Percentiles rank a stretch among this genome's conserved stretches.
Evolutionary conservation across 2,113 vertebrate genomes (phyloP).

Genomic region (Rhineura floridana): DNA sequence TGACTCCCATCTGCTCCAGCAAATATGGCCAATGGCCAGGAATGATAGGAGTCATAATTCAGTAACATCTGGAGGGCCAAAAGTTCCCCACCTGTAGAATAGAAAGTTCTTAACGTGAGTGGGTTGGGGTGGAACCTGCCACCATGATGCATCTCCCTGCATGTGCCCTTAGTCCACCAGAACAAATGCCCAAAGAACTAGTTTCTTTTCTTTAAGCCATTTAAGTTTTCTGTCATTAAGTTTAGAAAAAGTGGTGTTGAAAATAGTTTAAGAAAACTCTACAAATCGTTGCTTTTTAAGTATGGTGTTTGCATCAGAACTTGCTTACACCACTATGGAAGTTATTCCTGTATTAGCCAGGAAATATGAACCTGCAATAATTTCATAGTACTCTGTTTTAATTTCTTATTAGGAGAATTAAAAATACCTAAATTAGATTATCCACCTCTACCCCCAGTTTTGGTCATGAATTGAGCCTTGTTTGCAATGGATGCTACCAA

Average conservation of each 20-base stretch:
- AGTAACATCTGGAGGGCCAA: no score
- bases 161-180: background rate
- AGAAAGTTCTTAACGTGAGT: background rate
- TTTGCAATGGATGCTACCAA: conserved; percentile 77
- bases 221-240: no score
- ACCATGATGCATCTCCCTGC: background rate
- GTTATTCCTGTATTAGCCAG: background rate
- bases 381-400: background rate
- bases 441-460: no score
- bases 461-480: no score
- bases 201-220: background rate
- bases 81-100: no score
- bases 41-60: no score
- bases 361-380: background rate
- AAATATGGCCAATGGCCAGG: no score
- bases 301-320: background rate
- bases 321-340: background rate
- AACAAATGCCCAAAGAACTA: background rate
- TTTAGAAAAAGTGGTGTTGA: background rate
- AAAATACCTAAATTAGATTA: no score
- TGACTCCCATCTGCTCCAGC: no score
- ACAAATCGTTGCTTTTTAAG: background rate
- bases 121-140: background rate
- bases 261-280: background rate
- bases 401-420: background rate